A percentile compares a stretch with the other conserved stretches of the same genome.
phyloP scores from a whole-genome alignment of 2,113 vertebrate species.

The Podocnemis expansa region DNA sequence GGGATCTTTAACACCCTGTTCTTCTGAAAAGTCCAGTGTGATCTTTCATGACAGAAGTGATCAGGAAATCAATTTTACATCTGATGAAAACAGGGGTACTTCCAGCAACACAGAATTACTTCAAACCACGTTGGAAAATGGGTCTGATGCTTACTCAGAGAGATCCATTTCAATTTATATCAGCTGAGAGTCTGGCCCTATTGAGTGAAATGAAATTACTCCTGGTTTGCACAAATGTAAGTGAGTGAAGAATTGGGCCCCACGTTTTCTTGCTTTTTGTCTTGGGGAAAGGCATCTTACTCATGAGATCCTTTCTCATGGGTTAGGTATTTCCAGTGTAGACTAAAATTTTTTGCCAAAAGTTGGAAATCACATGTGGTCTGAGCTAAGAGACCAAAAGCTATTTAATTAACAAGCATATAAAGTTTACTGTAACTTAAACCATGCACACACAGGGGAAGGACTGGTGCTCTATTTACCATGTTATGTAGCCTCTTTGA shows the following conservation, averaged over 20 bases:
- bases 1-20: background rate
- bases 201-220: background rate
- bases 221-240: background rate
- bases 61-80: background rate
- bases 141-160: background rate
- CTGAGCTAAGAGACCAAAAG: constrained; percentile 45
- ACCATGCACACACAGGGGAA: background rate
- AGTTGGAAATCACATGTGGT: constrained; percentile 56
- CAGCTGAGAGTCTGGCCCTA: background rate
- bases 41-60: constrained; percentile 5
- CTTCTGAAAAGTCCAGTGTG: background rate
- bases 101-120: background rate
- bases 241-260: background rate
- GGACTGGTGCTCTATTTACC: background rate
- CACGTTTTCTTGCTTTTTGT: constrained; percentile 11
- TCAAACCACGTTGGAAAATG: background rate
- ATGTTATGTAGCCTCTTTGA: background rate
- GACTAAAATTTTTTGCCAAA: constrained; percentile 50
- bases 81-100: background rate
- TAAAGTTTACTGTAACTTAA: constrained; percentile 60
- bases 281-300: background rate
- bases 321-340: constrained; percentile 59
- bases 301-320: constrained; percentile 56
- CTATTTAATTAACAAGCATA: constrained; percentile 64
- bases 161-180: background rate